These are phyloP conservation scores for Carassius auratus DNA, from an alignment of 2,113 vertebrate genomes.

Conservation along the genomic window DNA sequence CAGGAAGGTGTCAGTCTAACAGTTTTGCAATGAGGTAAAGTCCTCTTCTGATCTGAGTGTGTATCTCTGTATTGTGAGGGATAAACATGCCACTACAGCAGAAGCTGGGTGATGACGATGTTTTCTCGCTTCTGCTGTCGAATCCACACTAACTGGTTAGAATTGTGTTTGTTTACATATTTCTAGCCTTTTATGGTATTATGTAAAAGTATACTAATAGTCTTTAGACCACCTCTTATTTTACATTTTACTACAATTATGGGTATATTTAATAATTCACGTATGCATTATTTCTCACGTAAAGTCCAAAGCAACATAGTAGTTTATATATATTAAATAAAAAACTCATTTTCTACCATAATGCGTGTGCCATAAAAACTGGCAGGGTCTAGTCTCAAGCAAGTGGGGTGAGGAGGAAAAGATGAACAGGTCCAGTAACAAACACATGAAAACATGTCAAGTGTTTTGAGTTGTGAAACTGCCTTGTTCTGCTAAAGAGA, in stretches of 20 bases:
- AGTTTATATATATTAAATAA: background rate
- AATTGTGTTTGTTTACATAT: background rate
- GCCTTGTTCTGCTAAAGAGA: background rate
- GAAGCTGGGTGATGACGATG: background rate
- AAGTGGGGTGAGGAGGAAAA: background rate
- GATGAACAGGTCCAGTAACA: background rate
- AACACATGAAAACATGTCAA: background rate
- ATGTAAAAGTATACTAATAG: background rate
- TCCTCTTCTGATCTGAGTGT: background rate
- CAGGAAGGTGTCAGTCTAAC: background rate
- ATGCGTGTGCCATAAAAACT: background rate
- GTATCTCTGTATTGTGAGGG: background rate
- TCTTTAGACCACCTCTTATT: background rate
- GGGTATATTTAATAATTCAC: background rate
- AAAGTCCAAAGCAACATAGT: background rate
- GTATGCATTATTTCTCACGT: background rate
- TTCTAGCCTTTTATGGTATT: background rate
- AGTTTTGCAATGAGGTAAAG: background rate
- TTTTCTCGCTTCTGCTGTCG: slow-evolving; percentile 8
- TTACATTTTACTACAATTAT: background rate
- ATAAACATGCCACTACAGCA: background rate
- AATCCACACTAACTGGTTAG: background rate
- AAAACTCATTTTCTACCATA: background rate
- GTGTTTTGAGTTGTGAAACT: background rate
- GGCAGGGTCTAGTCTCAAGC: no score